Evolutionary conservation across 2,888 invertebrate species (phyloP).

Genomic region (Bellardia bayeri): DNA sequence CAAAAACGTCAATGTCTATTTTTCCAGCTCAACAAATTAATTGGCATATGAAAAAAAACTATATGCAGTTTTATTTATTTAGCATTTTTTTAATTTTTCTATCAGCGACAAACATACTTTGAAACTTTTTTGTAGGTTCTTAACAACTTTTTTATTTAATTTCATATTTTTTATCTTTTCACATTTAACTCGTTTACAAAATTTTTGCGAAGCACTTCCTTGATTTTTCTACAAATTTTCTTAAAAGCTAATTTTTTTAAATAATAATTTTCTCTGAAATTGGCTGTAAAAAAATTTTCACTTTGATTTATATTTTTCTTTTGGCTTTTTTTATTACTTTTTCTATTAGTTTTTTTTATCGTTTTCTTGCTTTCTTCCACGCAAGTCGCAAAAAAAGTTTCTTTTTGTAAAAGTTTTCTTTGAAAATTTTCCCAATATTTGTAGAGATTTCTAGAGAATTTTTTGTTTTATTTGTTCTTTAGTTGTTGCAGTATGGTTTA

Average conservation of each 20-base stretch:
- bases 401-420: constrained; percentile 38
- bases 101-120: constrained; percentile 1
- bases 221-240: neutral
- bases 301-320: constrained; percentile 48
- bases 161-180: neutral
- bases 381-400: constrained; percentile 60
- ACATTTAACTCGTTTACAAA: neutral
- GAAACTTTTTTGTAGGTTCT: constrained; percentile 18
- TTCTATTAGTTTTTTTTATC: constrained; percentile 49
- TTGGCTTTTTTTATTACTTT: constrained; percentile 49
- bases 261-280: constrained; percentile 13
- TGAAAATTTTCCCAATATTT: constrained; percentile 10
- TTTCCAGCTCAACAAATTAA: constrained; percentile 53
- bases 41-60: constrained; percentile 45
- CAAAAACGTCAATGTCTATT: constrained; percentile 66
- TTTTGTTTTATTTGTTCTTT: constrained; percentile 33
- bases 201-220: neutral
- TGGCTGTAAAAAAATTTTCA: constrained; percentile 39
- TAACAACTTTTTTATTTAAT: neutral
- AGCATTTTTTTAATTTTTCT: constrained; percentile 21
- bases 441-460: neutral
- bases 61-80: constrained; percentile 45
- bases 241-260: neutral
- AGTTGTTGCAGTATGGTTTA: constrained; percentile 22
- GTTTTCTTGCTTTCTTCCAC: constrained; percentile 55